Evolutionary conservation across 2,113 vertebrate genomes (phyloP).

Genomic region (Ginglymostoma cirratum): DNA sequence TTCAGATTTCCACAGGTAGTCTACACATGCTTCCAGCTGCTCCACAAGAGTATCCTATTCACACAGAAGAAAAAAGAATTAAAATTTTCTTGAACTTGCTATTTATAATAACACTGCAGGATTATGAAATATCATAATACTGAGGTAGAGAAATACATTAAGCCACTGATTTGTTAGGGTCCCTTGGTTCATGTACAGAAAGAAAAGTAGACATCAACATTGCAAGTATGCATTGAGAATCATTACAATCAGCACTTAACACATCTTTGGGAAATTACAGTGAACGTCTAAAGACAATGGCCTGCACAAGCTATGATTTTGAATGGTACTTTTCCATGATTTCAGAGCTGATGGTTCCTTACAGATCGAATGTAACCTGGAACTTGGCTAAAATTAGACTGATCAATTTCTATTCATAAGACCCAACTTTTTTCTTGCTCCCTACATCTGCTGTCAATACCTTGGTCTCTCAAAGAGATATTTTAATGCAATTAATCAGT

Average conservation of each 20-base stretch:
- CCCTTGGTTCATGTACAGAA: not conserved
- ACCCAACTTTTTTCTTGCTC: not conserved
- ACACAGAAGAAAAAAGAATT: not conserved
- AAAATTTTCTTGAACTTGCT: not conserved
- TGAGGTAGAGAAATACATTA: not conserved
- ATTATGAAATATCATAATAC: not conserved
- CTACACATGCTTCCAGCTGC: slow-evolving; percentile 87
- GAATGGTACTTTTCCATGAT: not conserved
- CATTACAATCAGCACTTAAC: not conserved
- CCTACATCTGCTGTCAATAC: not conserved
- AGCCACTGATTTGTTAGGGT: not conserved
- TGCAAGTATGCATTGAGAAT: not conserved
- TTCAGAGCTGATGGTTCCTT: not conserved
- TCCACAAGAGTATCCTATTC: slow-evolving; percentile 83
- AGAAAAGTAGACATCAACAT: not conserved
- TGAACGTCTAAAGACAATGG: not conserved
- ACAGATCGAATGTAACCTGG: not conserved
- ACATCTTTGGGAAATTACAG: not conserved
- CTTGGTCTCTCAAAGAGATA: not conserved
- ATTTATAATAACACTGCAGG: not conserved
- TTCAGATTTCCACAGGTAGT: slow-evolving; percentile 96
- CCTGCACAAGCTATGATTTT: not conserved
- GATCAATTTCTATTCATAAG: not conserved
- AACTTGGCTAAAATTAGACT: not conserved
- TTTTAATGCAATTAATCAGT: not conserved